Conservation (phyloP, 2,888 invertebrate genomes). For the Charanyca ferruginea region DNA sequence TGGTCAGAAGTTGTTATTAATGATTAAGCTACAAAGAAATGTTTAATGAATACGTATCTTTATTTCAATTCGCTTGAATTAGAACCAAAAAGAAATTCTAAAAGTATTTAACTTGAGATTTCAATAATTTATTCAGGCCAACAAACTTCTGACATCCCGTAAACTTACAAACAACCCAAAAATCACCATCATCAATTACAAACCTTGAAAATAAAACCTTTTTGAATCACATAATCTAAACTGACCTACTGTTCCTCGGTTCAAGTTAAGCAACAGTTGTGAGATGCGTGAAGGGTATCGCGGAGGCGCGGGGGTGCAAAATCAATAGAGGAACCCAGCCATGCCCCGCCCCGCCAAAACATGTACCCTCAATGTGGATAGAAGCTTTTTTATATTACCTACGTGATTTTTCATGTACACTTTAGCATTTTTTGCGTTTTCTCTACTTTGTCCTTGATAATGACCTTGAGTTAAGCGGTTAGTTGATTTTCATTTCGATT, state of each 20-base stretch:
- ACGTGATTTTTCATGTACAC: slow-evolving; percentile 68
- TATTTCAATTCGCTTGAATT: neutral
- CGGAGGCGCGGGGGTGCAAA: slow-evolving; percentile 78
- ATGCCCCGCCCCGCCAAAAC: slow-evolving; percentile 78
- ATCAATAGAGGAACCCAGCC: slow-evolving; percentile 84
- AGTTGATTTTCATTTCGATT: neutral
- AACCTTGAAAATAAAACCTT: neutral
- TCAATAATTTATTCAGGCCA: neutral
- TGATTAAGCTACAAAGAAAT: too few species aligned
- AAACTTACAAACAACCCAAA: neutral
- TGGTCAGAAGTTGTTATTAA: too few species aligned
- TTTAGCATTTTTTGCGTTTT: slow-evolving; percentile 27
- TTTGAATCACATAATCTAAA: slow-evolving; percentile 32
- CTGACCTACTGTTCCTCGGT: slow-evolving; percentile 67
- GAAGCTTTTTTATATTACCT: slow-evolving; percentile 74
- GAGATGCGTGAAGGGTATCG: slow-evolving; percentile 83
- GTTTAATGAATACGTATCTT: neutral
- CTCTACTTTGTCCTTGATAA: slow-evolving; percentile 23
- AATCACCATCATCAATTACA: neutral
- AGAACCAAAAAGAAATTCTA: too few species aligned
- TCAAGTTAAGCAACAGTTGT: slow-evolving; percentile 88
- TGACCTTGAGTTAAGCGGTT: slow-evolving; percentile 29
- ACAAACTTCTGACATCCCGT: neutral
- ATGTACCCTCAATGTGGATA: slow-evolving; percentile 77
- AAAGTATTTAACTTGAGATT: neutral